A percentile compares a stretch with the other conserved stretches of the same genome.
These are phyloP conservation scores for Blomia tropicalis DNA, from an alignment of 2,888 invertebrate genomes.

Conservation along the genomic window DNA sequence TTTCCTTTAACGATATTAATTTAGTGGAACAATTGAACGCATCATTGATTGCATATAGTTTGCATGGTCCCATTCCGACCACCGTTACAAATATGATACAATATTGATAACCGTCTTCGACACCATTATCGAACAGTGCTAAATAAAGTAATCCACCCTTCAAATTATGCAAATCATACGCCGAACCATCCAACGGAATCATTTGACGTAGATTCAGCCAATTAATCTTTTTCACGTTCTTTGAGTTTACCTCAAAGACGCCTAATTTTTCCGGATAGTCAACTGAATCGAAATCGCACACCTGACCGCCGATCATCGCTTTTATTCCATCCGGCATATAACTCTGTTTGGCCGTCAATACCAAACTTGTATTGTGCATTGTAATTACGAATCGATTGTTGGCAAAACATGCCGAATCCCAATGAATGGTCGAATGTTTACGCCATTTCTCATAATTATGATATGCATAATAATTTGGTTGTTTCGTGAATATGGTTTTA, in stretches of 20 bases:
- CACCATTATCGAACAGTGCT: neutral
- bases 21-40: neutral
- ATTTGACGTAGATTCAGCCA: neutral
- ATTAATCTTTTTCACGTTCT: neutral
- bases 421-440: neutral
- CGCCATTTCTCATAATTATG: neutral
- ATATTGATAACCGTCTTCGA: neutral
- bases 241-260: neutral
- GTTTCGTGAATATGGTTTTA: neutral
- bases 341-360: neutral
- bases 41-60: neutral
- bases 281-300: neutral
- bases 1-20: neutral
- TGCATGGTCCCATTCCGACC: neutral
- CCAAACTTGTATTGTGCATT: neutral
- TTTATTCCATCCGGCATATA: constrained; percentile 7
- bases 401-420: neutral
- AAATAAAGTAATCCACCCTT: neutral
- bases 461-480: neutral
- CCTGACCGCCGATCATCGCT: neutral
- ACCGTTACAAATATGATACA: neutral
- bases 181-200: neutral
- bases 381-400: constrained; percentile 5
- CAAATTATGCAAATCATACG: neutral
- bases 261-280: neutral